Base-by-base conservation (phyloP, 2,113 vertebrate species). In the Zosterops japonicus region DNA sequence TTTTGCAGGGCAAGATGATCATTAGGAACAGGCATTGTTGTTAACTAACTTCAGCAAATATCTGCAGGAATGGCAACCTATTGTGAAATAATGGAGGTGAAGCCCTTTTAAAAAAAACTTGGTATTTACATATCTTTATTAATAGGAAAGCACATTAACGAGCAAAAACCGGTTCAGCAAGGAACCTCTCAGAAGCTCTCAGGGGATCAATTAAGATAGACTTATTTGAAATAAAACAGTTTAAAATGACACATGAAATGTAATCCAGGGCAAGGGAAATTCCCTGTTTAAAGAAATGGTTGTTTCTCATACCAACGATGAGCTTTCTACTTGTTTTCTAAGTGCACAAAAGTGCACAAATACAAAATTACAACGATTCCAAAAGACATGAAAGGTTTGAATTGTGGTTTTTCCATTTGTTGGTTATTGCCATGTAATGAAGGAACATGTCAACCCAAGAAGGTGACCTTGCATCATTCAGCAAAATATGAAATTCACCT, bases 121-220 rank as follows among this genome's bases (percentile, higher is more conserved):
- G 22, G 47, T 94, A 91, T 92, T 94, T 94, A 91, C 71, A 60
- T 91, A 94, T 49, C 83, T 83, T 94, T 68, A 88, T 95, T 94
- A 93, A 78, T 33, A 90, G 72, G 77, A 68, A 92, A 94, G 75
- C 0, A 5, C 47, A 93, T 82, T 93, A 93, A 96, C 75, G 61
- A 93, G 88, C 49, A 87, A 87, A 91, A 96, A 63, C 52, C 81
- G 80, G 69, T 92, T 14, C 86, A 92, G 90, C 65, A 60, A 85
- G 80, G 42, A 95, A 93, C 57, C 35, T 79, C 88, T 81, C 63
- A 56, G 82, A 76, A 42, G 28, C 61, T 92, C 95, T 94, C 86
- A 1, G 33, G 76, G 83, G 93, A 96, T 84, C 86, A 93, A 93
- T 94, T 95, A 96, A 76, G 46, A 76, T 14, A 92, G 83, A 93